Base-by-base conservation (phyloP, 2,113 vertebrate genomes). In the Etheostoma spectabile region DNA sequence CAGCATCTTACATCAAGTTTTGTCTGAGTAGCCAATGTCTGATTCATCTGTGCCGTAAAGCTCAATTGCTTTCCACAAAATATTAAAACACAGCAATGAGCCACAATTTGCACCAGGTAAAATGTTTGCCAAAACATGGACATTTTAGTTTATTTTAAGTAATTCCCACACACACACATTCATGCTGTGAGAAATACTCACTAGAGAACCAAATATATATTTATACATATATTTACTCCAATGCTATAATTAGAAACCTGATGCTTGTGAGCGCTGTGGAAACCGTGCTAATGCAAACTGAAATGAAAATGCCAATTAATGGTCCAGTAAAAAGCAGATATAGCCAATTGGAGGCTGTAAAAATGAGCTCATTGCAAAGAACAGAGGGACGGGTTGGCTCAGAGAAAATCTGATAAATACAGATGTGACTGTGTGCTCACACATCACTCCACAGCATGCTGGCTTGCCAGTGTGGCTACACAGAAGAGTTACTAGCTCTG, bases 391-490 rank as follows among this genome's bases (percentile, higher is more conserved):
- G 68, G 66, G 59, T 18, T 84, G 77, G 76, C 84, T 80, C 67
- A 59, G 53, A 82, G 70, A 79, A 86, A 90, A 86, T 74, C 78
- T 84, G 89, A 92, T 86, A 88, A 91, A 91, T 82, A 89, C 86
- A 90, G 77, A 84, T 82, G 84, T 79, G 67, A 72, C 48, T 73
- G 59, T 75, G 66, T 35, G 66, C 71, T 74, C 75, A 76, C 63
- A 81, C 80, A 74, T 89, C 80, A 80, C 77, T 85, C 70, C 61
- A 51, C 59, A 57, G 52, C 24, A 55, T 16, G 77, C 49, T 24
- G 45, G 75, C 46, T 76, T 61, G 48, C 74, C 69, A 16, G 6
- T 67, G 72, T 65, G 86, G 77, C 66, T 60, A 60, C 80, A 85
- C 63, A 72, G 60, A 71, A 60, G 83, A 61, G 76, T 79, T 65